These are phyloP conservation scores for Eubasilissa splendida DNA, from an alignment of 2,888 invertebrate species.

Conservation along the genomic window DNA sequence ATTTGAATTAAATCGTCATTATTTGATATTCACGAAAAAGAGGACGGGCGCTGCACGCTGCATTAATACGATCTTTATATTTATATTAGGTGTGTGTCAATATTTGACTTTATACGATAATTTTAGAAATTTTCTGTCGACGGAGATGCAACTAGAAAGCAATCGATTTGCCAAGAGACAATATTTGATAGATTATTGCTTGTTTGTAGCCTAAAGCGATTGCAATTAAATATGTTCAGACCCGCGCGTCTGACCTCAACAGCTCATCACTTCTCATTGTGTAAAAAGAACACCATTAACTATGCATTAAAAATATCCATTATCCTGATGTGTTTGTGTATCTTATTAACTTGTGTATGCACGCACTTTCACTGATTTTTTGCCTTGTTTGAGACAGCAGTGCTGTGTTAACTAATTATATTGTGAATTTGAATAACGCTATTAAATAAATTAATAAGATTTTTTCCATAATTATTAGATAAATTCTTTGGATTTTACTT, in stretches of 20 bases:
- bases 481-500: too few species aligned
- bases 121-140: constrained; percentile 14
- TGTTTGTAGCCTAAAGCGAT: neutral
- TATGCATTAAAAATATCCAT: too few species aligned
- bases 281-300: too few species aligned
- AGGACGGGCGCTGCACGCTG: neutral
- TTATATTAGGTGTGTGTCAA: constrained; percentile 7
- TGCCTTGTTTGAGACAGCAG: neutral
- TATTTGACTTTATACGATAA: constrained; percentile 15
- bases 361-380: constrained; percentile 23
- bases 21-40: neutral
- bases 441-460: too few species aligned
- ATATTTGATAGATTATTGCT: constrained; percentile 21
- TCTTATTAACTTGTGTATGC: neutral
- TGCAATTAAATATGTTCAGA: constrained; percentile 9
- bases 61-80: neutral
- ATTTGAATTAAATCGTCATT: constrained; percentile 9
- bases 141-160: constrained; percentile 30
- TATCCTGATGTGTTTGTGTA: too few species aligned
- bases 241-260: neutral
- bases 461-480: too few species aligned
- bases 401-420: too few species aligned
- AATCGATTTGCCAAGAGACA: constrained; percentile 19
- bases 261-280: too few species aligned
- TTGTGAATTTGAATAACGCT: too few species aligned